A percentile compares a stretch with the other conserved stretches of the same genome.
Evolutionary conservation across 2,113 vertebrate species (phyloP).

Genomic region (Catharus bicknelli): DNA sequence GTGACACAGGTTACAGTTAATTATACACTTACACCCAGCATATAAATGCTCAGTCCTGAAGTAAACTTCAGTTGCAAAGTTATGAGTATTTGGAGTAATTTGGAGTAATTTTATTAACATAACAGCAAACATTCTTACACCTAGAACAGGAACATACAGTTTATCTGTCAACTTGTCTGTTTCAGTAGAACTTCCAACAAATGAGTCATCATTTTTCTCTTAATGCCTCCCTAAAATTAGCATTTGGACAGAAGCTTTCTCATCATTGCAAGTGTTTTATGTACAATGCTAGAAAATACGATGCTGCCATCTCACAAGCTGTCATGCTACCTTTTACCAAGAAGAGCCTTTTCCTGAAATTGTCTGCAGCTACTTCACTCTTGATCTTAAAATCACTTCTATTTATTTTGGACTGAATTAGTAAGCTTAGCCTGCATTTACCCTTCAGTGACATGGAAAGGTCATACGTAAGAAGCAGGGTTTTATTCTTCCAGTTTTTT

Average conservation of each 20-base stretch:
- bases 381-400: not conserved
- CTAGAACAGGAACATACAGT: not conserved
- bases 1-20: not conserved
- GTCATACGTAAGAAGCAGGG: slow-evolving; percentile 20
- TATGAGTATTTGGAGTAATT: not conserved
- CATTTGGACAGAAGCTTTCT: not conserved
- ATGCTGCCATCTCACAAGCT: not conserved
- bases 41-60: not conserved
- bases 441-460: slow-evolving; percentile 48
- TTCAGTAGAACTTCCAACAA: not conserved
- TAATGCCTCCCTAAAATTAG: not conserved
- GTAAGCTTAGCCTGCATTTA: slow-evolving; percentile 7
- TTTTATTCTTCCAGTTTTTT: slow-evolving; percentile 51
- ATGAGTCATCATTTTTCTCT: not conserved
- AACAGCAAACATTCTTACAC: not conserved
- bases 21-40: not conserved
- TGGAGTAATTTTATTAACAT: not conserved
- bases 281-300: not conserved
- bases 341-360: slow-evolving; percentile 16
- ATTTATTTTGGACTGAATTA: slow-evolving; percentile 26
- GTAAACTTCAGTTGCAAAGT: not conserved
- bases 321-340: not conserved
- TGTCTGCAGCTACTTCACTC: slow-evolving; percentile 19
- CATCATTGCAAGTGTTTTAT: not conserved
- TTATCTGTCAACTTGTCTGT: not conserved